Conservation (phyloP, 2,797 vertebrate genomes). For the Micropoecilia bifurca region DNA sequence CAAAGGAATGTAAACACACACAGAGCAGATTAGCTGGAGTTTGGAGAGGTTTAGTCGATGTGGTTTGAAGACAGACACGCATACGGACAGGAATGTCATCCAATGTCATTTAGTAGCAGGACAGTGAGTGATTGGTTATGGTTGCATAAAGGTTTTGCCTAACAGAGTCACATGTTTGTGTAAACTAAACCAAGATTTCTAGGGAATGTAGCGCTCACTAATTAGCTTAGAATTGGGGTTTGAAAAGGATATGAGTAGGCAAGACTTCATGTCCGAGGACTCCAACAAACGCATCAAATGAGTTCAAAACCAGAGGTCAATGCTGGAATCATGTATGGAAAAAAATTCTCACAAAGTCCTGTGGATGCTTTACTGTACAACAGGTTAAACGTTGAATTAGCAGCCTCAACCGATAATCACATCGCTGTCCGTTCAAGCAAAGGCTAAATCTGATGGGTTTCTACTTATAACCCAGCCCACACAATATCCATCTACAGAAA, state of each 20-base stretch:
- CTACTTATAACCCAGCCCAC: slow-evolving; percentile 43
- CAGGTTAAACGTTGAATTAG: slow-evolving; percentile 25
- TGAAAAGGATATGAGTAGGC: slow-evolving; percentile 11
- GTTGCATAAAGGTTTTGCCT: slow-evolving; percentile 61
- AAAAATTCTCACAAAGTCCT: neutral
- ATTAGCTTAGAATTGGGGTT: slow-evolving; percentile 46
- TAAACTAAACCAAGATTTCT: slow-evolving; percentile 48
- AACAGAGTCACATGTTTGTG: slow-evolving; percentile 53
- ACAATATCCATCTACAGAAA: slow-evolving; percentile 34
- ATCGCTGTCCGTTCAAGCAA: slow-evolving; percentile 16
- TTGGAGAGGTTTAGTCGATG: slow-evolving; percentile 18
- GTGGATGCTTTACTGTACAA: neutral
- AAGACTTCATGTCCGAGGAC: no score
- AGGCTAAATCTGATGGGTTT: slow-evolving; percentile 42
- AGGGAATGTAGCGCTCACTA: slow-evolving; percentile 32
- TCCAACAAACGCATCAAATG: slow-evolving; percentile 13
- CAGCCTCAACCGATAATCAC: slow-evolving; percentile 15
- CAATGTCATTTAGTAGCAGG: neutral
- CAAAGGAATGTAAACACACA: slow-evolving; percentile 59
- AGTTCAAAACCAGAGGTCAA: slow-evolving; percentile 28
- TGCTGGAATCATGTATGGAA: neutral
- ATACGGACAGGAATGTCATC: slow-evolving; percentile 41
- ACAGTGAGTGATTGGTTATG: neutral
- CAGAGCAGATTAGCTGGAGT: slow-evolving; percentile 42
- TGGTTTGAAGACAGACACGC: slow-evolving; percentile 22